Base-by-base conservation (phyloP, 1,140 invertebrate species). In the Eueides isabella region DNA sequence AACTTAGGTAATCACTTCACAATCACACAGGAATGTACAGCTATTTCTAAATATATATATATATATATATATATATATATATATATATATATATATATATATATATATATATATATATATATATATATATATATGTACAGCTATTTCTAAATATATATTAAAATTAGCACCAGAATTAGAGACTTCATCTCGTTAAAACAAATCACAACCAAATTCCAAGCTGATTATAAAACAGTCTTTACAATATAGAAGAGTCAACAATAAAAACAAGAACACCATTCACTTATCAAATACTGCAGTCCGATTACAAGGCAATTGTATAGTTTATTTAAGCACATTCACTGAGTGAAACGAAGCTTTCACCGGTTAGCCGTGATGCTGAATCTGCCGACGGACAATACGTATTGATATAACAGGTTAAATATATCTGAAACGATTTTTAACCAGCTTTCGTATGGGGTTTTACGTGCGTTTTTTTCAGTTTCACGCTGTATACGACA, bases 241-340 rank as follows among this genome's bases (percentile, higher is more conserved):
- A 23, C 7, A 55, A 23, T 11, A 55, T 55, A 55, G 0, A 26
- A 12, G 0, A 9, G 9, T 26, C 9, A 26, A 26, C 7, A 55
- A 55, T 3, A 55, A 19, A 48, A 0, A 48, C 1, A 48, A 5
- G 23, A 23, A 55, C 11, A 19, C 44, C 44, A 23, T 55, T 23
- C 48, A 55, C 48, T 55, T 55, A 23, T 55, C 48, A 55, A 55
- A 23, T 55, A 26, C 7, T 55, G 16, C 48, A 55, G 5, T 23
- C 48, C 9, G 48, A 55, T 55, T 55, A 55, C 48, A 26, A 55
- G 23, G 19, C 19, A 23, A 23, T 55, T 23, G 48, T 23, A 55
- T 55, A n/a, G 48, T 26, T 55, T 55, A 55, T 55, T 55, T 55
- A 55, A 55, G 48, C 48, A 55, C 48, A 55, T 55, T 55, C 48